phyloP scores from a whole-genome alignment of 2,797 vertebrate genomes.

The Chiroxiphia lanceolata region DNA sequence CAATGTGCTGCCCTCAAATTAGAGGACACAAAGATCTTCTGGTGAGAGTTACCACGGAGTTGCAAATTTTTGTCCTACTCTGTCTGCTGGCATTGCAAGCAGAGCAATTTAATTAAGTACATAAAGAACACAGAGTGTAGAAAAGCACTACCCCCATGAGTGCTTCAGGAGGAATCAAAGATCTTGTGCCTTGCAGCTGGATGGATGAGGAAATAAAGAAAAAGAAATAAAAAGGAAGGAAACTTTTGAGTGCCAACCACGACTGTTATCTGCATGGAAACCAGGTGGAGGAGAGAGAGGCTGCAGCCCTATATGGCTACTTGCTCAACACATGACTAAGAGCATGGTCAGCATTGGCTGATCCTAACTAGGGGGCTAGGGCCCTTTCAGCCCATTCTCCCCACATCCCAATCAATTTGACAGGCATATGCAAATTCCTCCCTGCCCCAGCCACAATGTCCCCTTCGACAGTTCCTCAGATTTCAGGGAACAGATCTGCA shows the following conservation, averaged over 20 bases:
- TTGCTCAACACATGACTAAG: not conserved
- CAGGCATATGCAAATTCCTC: not conserved
- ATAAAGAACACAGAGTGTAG: not conserved
- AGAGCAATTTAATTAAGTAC: constrained; percentile 10
- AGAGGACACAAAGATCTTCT: not conserved
- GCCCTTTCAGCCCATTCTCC: not conserved
- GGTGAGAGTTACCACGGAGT: not conserved
- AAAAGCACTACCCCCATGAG: not conserved
- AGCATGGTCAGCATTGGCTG: not conserved
- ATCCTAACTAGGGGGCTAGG: not conserved
- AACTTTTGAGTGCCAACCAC: not conserved
- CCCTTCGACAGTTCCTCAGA: not conserved
- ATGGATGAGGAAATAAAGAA: not conserved
- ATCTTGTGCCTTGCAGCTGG: not conserved
- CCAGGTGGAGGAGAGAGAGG: not conserved
- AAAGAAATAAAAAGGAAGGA: not conserved
- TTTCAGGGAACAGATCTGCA: not conserved
- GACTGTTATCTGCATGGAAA: not conserved
- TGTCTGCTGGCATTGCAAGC: not conserved
- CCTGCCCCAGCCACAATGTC: not conserved
- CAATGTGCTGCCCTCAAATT: not conserved
- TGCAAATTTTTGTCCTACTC: not conserved
- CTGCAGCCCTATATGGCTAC: not conserved
- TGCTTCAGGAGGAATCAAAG: not conserved
- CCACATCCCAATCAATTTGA: not conserved